Conservation (phyloP, 2,888 invertebrate species). For the Lochmaea crataegi region DNA sequence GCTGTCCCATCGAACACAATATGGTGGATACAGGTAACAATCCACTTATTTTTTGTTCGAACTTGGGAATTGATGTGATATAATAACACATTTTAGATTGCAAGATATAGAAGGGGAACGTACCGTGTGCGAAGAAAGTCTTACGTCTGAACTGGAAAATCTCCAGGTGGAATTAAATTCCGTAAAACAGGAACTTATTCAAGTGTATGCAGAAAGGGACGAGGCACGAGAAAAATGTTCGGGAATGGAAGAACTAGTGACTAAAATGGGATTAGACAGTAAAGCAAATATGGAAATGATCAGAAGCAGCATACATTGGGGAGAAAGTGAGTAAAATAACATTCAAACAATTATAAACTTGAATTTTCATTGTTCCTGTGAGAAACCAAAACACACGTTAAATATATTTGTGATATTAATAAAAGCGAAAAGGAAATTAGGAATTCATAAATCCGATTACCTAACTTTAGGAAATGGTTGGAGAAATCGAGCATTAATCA, state of each 20-base stretch:
- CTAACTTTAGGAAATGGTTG: too few species aligned
- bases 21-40: conserved; percentile 54
- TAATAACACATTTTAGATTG: conserved; percentile 59
- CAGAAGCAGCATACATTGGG: conserved; percentile 50
- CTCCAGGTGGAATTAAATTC: conserved; percentile 49
- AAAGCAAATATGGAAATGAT: conserved; percentile 49
- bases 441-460: too few species aligned
- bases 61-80: conserved; percentile 61
- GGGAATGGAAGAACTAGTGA: conserved; percentile 53
- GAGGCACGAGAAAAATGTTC: conserved; percentile 50
- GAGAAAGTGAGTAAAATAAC: conserved; percentile 44
- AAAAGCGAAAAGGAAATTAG: too few species aligned
- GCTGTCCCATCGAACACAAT: neutral
- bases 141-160: conserved; percentile 41
- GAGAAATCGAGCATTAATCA: too few species aligned
- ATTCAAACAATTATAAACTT: too few species aligned
- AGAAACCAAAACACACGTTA: too few species aligned
- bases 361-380: too few species aligned
- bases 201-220: conserved; percentile 42
- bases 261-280: conserved; percentile 49
- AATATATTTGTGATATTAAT: too few species aligned
- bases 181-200: conserved; percentile 38
- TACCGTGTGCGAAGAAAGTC: conserved; percentile 44
- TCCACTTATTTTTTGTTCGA: conserved; percentile 49
- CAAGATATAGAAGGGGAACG: conserved; percentile 51